Evolutionary conservation across 2,888 invertebrate species (phyloP), one percentile per base, ranked within the genome.

Genomic region (Oligia strigilis): DNA sequence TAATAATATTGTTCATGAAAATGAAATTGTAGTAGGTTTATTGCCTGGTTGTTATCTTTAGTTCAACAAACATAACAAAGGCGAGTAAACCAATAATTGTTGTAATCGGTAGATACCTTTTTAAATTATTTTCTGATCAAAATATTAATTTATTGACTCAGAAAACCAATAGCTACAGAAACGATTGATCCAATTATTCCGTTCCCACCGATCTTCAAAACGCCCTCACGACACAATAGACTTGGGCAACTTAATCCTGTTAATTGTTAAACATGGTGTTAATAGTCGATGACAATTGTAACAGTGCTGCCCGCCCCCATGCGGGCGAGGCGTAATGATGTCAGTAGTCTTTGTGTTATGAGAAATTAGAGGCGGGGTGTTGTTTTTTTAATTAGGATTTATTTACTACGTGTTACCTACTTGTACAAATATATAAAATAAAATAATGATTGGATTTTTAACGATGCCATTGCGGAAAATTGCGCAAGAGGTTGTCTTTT

Each of bases 211-310:
- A 90, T 88, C 91, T 90, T 55, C 86, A 75, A 87, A 92, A 89
- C 92, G 90, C 93, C 93, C 91, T 73, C 81, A 72, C 73, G 75
- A 78, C 83, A 78, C 90, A 91, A 90, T 91, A 79, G 81, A 80
- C 89, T 90, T 91, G 92, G 88, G 89, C 91, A 88, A 92, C 90
- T 92, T 92, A 92, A 93, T 94, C 91, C 89, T 86, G 87, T 90
- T 94, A 93, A 93, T 93, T 92, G 92, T 93, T 87, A 89, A 90
- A 91, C 89, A 91, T 84, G 86, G 88, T 82, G 91, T 92, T 95
- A 94, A 95, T 94, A 93, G 93, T 84, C 90, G 95, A 93, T 94
- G 95, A 95, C 95, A 95, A 94, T 93, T 88, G 92, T 92, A 93
- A 94, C 92, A 90, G 86, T 87, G 62, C 75, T 64, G 84, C 83